Conservation (phyloP, 2,797 vertebrate genomes). For the Smutsia gigantea region DNA sequence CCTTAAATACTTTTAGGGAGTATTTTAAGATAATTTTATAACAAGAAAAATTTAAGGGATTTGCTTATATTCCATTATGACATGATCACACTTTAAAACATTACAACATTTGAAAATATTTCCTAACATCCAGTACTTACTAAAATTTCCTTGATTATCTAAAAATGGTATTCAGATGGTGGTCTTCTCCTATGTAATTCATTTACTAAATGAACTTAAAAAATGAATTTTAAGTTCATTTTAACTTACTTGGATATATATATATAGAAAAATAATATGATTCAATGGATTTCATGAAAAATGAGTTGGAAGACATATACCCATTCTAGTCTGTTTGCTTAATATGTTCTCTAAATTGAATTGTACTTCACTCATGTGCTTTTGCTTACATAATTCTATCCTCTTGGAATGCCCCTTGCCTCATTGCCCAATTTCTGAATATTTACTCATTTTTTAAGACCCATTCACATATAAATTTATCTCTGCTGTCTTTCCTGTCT, state of each 20-base stretch:
- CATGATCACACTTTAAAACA: not conserved
- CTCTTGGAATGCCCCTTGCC: not conserved
- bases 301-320: not conserved
- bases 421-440: not conserved
- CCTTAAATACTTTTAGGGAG: not conserved
- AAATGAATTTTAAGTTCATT: not conserved
- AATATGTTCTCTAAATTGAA: not conserved
- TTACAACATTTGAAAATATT: not conserved
- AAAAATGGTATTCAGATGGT: not conserved
- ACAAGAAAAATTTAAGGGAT: not conserved
- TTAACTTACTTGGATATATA: not conserved
- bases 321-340: not conserved
- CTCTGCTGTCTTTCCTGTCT: not conserved
- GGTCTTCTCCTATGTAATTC: not conserved
- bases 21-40: not conserved
- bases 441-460: not conserved
- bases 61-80: not conserved
- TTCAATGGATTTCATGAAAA: not conserved
- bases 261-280: not conserved
- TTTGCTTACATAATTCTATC: not conserved
- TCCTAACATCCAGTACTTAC: not conserved
- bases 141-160: not conserved
- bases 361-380: not conserved
- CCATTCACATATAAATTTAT: not conserved
- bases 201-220: too few relatives aligned